These are phyloP conservation scores for Calyptomena viridis DNA, from an alignment of 2,113 vertebrate genomes.

Conservation along the genomic window DNA sequence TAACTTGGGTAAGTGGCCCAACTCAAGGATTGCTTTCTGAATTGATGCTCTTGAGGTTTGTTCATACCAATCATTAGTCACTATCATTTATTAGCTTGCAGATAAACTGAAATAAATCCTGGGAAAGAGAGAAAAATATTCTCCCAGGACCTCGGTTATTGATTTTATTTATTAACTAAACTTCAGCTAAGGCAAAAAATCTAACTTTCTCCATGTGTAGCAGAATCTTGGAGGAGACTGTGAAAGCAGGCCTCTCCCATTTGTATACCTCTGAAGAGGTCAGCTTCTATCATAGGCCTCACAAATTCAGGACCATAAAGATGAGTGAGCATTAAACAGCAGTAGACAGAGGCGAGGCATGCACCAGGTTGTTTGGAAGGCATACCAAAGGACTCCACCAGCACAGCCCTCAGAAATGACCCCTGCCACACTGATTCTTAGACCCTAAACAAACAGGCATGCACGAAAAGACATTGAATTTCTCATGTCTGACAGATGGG, in stretches of 20 bases:
- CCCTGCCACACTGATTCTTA: conserved; percentile 26
- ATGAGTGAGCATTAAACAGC: conserved; percentile 28
- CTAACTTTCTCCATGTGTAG: not conserved
- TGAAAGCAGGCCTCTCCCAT: not conserved
- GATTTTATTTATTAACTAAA: conserved; percentile 57
- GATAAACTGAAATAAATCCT: conserved; percentile 59
- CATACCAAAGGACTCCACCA: not conserved
- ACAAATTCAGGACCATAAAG: not conserved
- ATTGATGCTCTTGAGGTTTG: conserved; percentile 55
- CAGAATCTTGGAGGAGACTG: conserved; percentile 7
- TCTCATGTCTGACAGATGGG: conserved; percentile 59
- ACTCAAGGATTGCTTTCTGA: conserved; percentile 14
- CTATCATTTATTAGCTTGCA: conserved; percentile 57
- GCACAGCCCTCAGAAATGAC: conserved; percentile 4
- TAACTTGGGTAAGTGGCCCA: not conserved
- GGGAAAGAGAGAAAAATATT: conserved; percentile 51
- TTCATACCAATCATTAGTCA: conserved; percentile 57
- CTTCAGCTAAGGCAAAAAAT: conserved; percentile 43
- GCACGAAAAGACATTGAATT: conserved; percentile 29
- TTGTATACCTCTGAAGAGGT: not conserved
- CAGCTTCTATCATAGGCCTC: not conserved
- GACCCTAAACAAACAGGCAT: conserved; percentile 24
- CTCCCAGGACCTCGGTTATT: conserved; percentile 47
- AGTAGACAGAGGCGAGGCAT: not conserved
- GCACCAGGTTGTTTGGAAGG: not conserved